Evolutionary conservation across 2,888 invertebrate genomes (phyloP).

Genomic region (Acrobasis suavella): DNA sequence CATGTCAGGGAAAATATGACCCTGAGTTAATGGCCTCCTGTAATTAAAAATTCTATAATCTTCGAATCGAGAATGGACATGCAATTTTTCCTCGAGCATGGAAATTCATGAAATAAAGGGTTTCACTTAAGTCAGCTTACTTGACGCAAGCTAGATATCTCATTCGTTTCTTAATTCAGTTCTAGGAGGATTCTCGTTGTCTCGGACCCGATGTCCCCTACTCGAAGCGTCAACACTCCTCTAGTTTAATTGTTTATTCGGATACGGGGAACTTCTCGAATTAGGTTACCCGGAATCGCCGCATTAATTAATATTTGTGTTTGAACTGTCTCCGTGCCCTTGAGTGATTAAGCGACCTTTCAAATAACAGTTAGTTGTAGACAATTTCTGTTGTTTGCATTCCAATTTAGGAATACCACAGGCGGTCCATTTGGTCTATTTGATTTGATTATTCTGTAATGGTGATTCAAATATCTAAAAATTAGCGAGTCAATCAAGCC

Average conservation of each 20-base stretch:
- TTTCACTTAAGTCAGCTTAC: not conserved
- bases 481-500: slow-evolving; percentile 2
- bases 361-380: slow-evolving; percentile 69
- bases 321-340: slow-evolving; percentile 75
- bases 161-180: slow-evolving; percentile 7
- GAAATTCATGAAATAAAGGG: not conserved
- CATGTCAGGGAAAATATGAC: not conserved
- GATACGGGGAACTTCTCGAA: slow-evolving; percentile 74
- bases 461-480: slow-evolving; percentile 28
- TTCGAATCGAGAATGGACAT: not conserved
- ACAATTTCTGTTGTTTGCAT: slow-evolving; percentile 66
- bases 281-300: slow-evolving; percentile 74
- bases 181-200: slow-evolving; percentile 1
- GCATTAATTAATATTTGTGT: slow-evolving; percentile 80
- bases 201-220: slow-evolving; percentile 30
- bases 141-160: not conserved
- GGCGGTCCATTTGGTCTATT: slow-evolving; percentile 45
- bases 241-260: slow-evolving; percentile 77
- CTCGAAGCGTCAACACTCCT: slow-evolving; percentile 48
- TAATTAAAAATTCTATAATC: slow-evolving; percentile 17
- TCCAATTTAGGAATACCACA: slow-evolving; percentile 49
- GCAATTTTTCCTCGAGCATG: not conserved
- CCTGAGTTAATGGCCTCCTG: slow-evolving; percentile 6
- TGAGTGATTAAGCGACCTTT: slow-evolving; percentile 76
- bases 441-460: slow-evolving; percentile 43